These are phyloP conservation scores for Danaus plexippus DNA, from an alignment of 1,140 invertebrate species.

Conservation along the genomic window DNA sequence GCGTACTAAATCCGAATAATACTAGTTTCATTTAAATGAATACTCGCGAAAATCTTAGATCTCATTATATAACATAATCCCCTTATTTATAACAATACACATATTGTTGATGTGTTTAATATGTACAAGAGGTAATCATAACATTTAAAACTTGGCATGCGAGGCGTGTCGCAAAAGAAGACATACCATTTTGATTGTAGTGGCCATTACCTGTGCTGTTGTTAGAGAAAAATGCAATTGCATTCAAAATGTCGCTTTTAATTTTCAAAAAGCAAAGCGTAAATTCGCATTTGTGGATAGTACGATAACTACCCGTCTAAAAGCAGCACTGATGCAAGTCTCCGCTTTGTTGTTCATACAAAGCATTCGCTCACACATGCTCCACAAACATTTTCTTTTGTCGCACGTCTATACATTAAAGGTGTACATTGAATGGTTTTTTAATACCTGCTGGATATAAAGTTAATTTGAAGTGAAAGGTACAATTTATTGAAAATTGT, in stretches of 20 bases:
- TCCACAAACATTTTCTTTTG: slow-evolving; percentile 35
- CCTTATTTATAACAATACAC: slow-evolving; percentile 6
- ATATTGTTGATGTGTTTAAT: not conserved
- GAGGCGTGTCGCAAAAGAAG: slow-evolving; percentile 46
- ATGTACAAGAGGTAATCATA: slow-evolving; percentile 24
- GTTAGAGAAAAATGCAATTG: slow-evolving; percentile 53
- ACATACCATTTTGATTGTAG: slow-evolving; percentile 55
- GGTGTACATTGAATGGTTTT: slow-evolving; percentile 4
- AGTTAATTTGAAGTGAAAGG: slow-evolving; percentile 4
- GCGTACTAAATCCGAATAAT: too few relatives aligned
- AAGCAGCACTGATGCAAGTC: slow-evolving; percentile 49
- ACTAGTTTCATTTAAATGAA: too few relatives aligned
- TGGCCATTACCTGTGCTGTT: slow-evolving; percentile 58
- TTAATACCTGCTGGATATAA: slow-evolving; percentile 1
- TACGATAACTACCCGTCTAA: slow-evolving; percentile 55
- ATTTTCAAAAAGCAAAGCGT: slow-evolving; percentile 62
- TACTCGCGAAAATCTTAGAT: too few relatives aligned
- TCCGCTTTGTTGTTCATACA: slow-evolving; percentile 53
- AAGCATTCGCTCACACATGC: slow-evolving; percentile 44
- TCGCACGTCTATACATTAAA: slow-evolving; percentile 5
- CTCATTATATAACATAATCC: too few relatives aligned
- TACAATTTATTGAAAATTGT: not conserved
- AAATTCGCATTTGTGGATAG: slow-evolving; percentile 55
- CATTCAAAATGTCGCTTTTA: slow-evolving; percentile 65
- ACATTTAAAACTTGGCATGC: slow-evolving; percentile 48